Base-by-base conservation (phyloP, 2,113 vertebrate species). In the Myxocyprinus asiaticus region DNA sequence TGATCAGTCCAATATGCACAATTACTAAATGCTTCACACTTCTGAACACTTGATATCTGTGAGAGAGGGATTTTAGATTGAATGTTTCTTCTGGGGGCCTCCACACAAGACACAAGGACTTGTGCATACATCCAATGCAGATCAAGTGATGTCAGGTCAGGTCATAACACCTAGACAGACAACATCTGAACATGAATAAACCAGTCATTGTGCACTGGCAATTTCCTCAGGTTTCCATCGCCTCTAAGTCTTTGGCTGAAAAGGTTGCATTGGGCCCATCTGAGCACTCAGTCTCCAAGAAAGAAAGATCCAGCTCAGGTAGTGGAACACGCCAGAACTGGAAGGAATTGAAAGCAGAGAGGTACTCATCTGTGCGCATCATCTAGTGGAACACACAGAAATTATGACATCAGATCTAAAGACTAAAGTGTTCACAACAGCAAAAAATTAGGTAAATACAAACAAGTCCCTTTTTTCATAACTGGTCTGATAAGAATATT, bases 291-390 rank as follows among this genome's bases (percentile, higher is more conserved):
- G 89, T 88, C 65, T 94, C 91, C 65, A 98, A 88, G 79, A 96
- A 93, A 63, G 94, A 93, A 58, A 96, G 82, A 82, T 98, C 92
- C 48, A 98, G 55, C 63, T 91, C 63, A 5, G 95, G 95, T 78
- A 99, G 88, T 5, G 96, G 96, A 70, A 86, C 79, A 87, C 94
- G 95, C 98, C 98, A 98, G 75, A 91, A 98, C 81, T 95, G 94
- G 87, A 98, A 99, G 14, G 95, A 93, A 82, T 98, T 99, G 86
- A 90, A 98, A 0, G 88, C 81, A 82, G 83, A 90, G 83, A 93
- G 90, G 17, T 95, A 94, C 56, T 96, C 95, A 75, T 85, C 84
- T 69, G 82, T 15, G 1, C 10, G 44, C 12, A 66, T 78, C 43
- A 12, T 81, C 94, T 88, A 85, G 43, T 7, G 22, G 12, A 44